Evolutionary conservation across 2,888 invertebrate genomes (phyloP).

Genomic region (Teinopalpus imperialis): DNA sequence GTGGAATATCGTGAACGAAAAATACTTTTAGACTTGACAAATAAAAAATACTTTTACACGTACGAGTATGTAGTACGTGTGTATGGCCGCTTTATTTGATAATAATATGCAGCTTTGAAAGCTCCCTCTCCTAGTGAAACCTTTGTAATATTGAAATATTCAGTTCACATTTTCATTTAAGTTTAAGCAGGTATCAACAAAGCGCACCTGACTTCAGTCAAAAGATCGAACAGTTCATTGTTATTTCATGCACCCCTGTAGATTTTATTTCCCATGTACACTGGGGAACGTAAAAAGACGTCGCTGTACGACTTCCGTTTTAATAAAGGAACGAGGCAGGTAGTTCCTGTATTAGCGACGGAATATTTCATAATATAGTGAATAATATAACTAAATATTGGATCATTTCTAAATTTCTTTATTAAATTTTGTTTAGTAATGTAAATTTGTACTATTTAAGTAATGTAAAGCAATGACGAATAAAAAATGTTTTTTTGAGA

Average conservation of each 20-base stretch:
- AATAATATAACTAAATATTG: not conserved
- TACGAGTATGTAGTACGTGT: too few relatives aligned
- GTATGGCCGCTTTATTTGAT: too few relatives aligned
- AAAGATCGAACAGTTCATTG: slow-evolving; percentile 48
- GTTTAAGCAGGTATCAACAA: slow-evolving; percentile 26
- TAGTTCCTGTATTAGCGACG: not conserved
- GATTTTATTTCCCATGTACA: slow-evolving; percentile 50
- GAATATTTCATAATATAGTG: slow-evolving; percentile 11
- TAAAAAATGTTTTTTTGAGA: too few relatives aligned
- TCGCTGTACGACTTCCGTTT: slow-evolving; percentile 56
- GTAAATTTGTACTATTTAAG: too few relatives aligned
- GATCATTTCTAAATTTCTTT: too few relatives aligned
- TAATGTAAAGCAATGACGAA: too few relatives aligned
- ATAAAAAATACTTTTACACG: too few relatives aligned
- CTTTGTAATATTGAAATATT: slow-evolving; percentile 20
- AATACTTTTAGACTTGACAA: too few relatives aligned
- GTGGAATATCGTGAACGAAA: too few relatives aligned
- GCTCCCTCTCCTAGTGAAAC: slow-evolving; percentile 10
- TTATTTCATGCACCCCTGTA: slow-evolving; percentile 75
- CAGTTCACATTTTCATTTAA: slow-evolving; percentile 25
- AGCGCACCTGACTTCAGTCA: slow-evolving; percentile 35
- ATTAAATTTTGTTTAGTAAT: too few relatives aligned
- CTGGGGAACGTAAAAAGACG: slow-evolving; percentile 46
- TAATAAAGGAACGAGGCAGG: slow-evolving; percentile 44
- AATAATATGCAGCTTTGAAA: too few relatives aligned